phyloP scores from a whole-genome alignment of 2,113 vertebrate genomes.

The Haliaeetus leucogaster region DNA sequence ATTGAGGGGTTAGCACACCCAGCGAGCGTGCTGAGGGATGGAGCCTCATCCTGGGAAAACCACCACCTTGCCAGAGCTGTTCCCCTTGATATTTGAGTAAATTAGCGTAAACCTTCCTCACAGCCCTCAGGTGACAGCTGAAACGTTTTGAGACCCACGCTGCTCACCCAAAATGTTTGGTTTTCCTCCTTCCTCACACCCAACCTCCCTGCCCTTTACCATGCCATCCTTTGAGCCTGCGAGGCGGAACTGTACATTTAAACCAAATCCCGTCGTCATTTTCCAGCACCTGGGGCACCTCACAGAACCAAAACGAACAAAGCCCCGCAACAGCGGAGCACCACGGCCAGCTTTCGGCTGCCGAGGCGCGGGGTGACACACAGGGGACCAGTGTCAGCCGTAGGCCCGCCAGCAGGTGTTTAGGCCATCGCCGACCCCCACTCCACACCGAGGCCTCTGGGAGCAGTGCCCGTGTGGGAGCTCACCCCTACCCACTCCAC shows the following conservation, averaged over 20 bases:
- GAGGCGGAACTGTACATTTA: fast-evolving
- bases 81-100: background rate
- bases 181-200: background rate
- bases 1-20: background rate
- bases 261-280: fast-evolving
- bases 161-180: fast-evolving
- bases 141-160: fast-evolving
- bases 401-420: background rate
- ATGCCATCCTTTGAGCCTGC: fast-evolving
- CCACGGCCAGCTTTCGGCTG: background rate
- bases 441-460: too few relatives aligned
- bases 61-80: background rate
- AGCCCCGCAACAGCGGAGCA: fast-evolving
- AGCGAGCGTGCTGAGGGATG: fast-evolving
- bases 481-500: background rate
- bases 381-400: fast-evolving
- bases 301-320: fast-evolving
- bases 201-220: background rate
- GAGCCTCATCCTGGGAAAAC: background rate
- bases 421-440: fast-evolving
- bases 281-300: fast-evolving
- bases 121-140: background rate
- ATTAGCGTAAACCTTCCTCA: background rate
- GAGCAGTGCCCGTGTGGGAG: too few relatives aligned
- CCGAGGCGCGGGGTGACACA: fast-evolving